Evolutionary conservation across 2,113 vertebrate species (phyloP), one percentile per base, ranked within the genome.

Genomic region (Hippocampus zosterae): DNA sequence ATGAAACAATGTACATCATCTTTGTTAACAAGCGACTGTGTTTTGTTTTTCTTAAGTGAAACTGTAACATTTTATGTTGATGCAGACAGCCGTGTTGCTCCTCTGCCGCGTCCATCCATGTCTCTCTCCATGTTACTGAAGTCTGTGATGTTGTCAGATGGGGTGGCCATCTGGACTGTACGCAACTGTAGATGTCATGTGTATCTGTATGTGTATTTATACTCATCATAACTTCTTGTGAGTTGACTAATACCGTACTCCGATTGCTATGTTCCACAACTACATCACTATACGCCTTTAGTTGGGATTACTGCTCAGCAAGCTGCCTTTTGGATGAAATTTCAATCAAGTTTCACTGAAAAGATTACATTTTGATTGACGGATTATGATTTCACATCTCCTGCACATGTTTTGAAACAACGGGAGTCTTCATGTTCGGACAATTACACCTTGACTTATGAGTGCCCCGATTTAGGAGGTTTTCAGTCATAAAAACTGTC

Each of bases 41-140:
- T 27, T 1, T 59, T 4, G 33, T 59, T 57, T 12, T 59, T 60
- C 25, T 57, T 13, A 3, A 25, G 23, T 33, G 25, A 29, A 33
- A 59, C 2, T 13, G 25, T 2, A 33, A 59, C 13, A 59, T 60
- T 60, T 33, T 1, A 33, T 44, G 21, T 37, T 13, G 79, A 64
- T 2, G 41, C 68, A 50, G 57, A 72, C 77, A 77, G 68, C 68
- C 81, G 69, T 10, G 50, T 68, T 33, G 23, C 27, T 67, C 57
- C 53, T 66, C 70, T 55, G 68, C 76, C 50, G 62, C 46, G 52
- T 71, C 65, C n/a, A 70, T 67, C 64, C 41, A 59, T 70, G 79
- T 73, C 85, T 80, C 88, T 88, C 80, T 91, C 88, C 86, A 29
- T 85, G 89, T 88, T 90, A n/a, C 89, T 91, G 84, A 91, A 91